Percentiles rank a stretch among this genome's conserved stretches.
phyloP scores from a whole-genome alignment of 2,888 invertebrate species.

The Catocala nupta region DNA sequence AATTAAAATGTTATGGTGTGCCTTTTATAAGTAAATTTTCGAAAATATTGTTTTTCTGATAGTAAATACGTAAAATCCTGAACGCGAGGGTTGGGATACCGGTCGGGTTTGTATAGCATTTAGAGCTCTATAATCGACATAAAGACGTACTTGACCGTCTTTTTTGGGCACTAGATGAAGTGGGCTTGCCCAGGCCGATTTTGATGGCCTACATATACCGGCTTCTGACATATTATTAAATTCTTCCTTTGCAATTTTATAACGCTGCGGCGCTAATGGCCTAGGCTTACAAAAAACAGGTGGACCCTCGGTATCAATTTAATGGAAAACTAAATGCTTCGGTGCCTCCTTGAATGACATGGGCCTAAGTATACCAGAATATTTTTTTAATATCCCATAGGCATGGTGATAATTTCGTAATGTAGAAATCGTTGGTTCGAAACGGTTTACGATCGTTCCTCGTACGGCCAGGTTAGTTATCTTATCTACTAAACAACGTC shows the following conservation, averaged over 20 bases:
- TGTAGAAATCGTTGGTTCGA: background rate
- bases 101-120: too few species aligned
- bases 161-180: too few species aligned
- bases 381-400: constrained; percentile 5
- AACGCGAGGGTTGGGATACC: too few species aligned
- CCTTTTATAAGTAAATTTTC: background rate
- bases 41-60: background rate
- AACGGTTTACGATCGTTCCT: background rate
- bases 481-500: background rate
- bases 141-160: too few species aligned
- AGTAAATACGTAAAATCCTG: too few species aligned
- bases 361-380: background rate
- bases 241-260: constrained; percentile 1
- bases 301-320: background rate
- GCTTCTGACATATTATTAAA: background rate
- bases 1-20: background rate
- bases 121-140: too few species aligned
- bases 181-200: constrained; percentile 9
- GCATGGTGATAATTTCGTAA: background rate
- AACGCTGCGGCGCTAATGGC: background rate
- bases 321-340: background rate
- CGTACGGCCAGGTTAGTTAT: background rate
- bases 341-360: constrained; percentile 6
- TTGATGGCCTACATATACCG: constrained; percentile 11
- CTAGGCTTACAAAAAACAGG: background rate